phyloP scores from a whole-genome alignment of 2,888 invertebrate genomes.

The Merodon equestris region DNA sequence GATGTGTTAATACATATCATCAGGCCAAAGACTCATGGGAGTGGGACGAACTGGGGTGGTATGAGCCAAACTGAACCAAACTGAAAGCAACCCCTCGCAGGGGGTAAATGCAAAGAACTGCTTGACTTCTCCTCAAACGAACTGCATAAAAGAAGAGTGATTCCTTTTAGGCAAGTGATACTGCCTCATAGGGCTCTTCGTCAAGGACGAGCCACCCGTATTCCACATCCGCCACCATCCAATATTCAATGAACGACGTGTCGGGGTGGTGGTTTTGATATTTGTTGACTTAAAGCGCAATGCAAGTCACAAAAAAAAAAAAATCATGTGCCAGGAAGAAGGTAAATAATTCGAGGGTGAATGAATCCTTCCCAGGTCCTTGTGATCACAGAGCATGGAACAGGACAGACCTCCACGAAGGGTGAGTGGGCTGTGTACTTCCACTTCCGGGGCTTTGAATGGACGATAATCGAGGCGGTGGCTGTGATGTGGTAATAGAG shows the following conservation, averaged over 20 bases:
- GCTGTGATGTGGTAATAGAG: background rate
- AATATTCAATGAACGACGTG: slow-evolving; percentile 6
- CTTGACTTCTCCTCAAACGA: slow-evolving; percentile 59
- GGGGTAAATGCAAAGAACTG: slow-evolving; percentile 2
- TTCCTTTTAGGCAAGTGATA: slow-evolving; percentile 63
- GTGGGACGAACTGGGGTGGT: slow-evolving; percentile 3
- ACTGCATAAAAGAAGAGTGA: slow-evolving; percentile 56
- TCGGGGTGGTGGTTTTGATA: slow-evolving; percentile 44
- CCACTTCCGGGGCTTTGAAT: slow-evolving; percentile 62
- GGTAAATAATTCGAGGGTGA: slow-evolving; percentile 68
- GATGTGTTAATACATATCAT: slow-evolving; percentile 51
- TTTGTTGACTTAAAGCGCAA: slow-evolving; percentile 65
- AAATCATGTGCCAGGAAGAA: slow-evolving; percentile 53
- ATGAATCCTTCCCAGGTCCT: slow-evolving; percentile 52
- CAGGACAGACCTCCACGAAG: slow-evolving; percentile 15
- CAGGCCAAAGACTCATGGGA: slow-evolving; percentile 2
- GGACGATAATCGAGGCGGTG: slow-evolving; percentile 46
- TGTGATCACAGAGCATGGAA: slow-evolving; percentile 49
- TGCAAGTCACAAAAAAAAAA: slow-evolving; percentile 25
- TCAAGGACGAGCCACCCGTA: slow-evolving; percentile 55
- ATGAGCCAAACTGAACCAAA: slow-evolving; percentile 24
- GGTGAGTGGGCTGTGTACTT: slow-evolving; percentile 47
- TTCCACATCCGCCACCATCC: slow-evolving; percentile 17
- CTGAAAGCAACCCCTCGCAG: slow-evolving; percentile 42
- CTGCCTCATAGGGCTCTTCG: slow-evolving; percentile 48